Percentiles rank a stretch among this genome's conserved stretches.
These are phyloP conservation scores for Lutjanus argentimaculatus DNA, from an alignment of 2,797 vertebrate species.

Conservation along the genomic window DNA sequence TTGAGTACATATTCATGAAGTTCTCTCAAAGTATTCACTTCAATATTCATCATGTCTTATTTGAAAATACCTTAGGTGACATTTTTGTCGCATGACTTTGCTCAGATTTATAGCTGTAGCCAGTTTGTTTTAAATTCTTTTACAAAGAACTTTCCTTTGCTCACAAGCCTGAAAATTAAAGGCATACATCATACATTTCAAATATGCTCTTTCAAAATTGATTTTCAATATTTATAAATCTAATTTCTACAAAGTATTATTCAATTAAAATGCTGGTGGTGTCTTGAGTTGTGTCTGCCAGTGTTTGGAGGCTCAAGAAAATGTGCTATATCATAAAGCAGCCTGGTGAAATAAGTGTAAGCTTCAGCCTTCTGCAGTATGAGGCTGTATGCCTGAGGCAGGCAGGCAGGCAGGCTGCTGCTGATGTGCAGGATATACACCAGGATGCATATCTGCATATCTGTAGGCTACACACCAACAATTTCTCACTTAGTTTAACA, in stretches of 20 bases:
- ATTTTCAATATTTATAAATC: slow-evolving; percentile 11
- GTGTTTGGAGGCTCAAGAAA: slow-evolving; percentile 16
- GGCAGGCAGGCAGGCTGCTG: slow-evolving; percentile 23
- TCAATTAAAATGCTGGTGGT: slow-evolving; percentile 5
- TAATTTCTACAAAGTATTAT: neutral
- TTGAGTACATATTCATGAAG: neutral
- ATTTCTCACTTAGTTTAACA: slow-evolving; percentile 27
- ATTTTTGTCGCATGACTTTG: neutral
- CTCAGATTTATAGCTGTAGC: neutral
- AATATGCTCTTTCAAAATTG: slow-evolving; percentile 7
- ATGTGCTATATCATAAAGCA: slow-evolving; percentile 22
- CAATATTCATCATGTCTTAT: neutral
- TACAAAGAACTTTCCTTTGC: neutral
- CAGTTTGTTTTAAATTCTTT: slow-evolving; percentile 12
- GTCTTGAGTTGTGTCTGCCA: slow-evolving; percentile 13
- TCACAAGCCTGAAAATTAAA: neutral
- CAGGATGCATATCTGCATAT: slow-evolving; percentile 42
- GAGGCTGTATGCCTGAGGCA: slow-evolving; percentile 43
- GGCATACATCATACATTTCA: neutral
- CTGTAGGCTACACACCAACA: slow-evolving; percentile 25
- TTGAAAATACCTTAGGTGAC: neutral
- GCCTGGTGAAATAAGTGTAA: slow-evolving; percentile 39
- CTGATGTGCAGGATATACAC: slow-evolving; percentile 47
- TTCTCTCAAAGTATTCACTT: neutral
- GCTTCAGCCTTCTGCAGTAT: slow-evolving; percentile 29